Evolutionary conservation across 2,797 vertebrate genomes (phyloP).

Genomic region (Synanceia verrucosa): DNA sequence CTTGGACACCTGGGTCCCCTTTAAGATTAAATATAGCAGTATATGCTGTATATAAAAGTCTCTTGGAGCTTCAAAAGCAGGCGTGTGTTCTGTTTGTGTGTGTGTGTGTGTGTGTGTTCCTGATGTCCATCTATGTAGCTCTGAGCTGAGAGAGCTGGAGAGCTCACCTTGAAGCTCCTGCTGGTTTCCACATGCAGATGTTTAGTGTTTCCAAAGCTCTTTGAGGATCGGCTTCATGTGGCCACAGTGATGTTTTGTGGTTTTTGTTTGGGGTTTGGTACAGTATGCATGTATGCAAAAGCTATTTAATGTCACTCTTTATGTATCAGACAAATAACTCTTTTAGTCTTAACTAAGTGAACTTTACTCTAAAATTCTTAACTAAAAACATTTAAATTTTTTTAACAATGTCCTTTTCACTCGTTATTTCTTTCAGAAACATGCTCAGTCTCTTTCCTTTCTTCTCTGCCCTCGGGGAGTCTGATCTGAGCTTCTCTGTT

Average conservation of each 20-base stretch:
- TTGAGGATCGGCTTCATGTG: not conserved
- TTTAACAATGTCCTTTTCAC: not conserved
- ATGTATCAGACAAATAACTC: not conserved
- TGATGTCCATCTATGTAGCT: not conserved
- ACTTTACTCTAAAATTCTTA: not conserved
- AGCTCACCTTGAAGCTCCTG: not conserved
- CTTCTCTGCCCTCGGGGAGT: conserved; percentile 1
- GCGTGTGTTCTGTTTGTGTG: not conserved
- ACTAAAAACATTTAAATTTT: not conserved
- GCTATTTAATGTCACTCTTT: not conserved
- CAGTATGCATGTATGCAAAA: not conserved
- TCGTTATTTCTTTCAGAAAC: not conserved
- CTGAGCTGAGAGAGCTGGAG: not conserved
- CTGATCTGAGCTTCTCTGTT: not conserved
- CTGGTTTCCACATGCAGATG: not conserved
- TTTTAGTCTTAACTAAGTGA: not conserved
- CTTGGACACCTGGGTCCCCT: not conserved
- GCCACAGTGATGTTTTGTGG: not conserved
- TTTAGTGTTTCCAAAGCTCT: not conserved
- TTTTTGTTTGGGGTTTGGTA: not conserved
- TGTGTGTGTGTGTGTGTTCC: not conserved
- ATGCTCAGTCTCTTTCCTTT: not conserved
- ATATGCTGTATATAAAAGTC: too few species aligned
- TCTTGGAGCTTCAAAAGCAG: not conserved
- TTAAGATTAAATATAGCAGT: not conserved